Evolutionary conservation across 1,140 invertebrate genomes (phyloP).

Genomic region (Pseudomyrmex pallidus): DNA sequence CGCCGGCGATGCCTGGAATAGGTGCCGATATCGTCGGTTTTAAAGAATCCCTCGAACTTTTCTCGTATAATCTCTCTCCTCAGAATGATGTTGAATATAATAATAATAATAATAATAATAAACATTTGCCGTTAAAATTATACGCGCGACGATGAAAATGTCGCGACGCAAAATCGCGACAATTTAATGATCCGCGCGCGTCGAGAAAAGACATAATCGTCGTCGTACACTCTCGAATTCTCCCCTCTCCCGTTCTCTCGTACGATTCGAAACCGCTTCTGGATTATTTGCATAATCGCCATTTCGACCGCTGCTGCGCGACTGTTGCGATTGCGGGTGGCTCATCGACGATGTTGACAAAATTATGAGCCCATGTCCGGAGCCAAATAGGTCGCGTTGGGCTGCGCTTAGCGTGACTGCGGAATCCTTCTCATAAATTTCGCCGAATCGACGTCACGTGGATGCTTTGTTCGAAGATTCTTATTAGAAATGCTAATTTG

Average conservation of each 20-base stretch:
- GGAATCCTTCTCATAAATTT: conserved; percentile 37
- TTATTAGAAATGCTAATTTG: conserved; percentile 62
- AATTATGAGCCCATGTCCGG: conserved; percentile 51
- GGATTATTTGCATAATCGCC: conserved; percentile 48
- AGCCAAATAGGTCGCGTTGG: conserved; percentile 48
- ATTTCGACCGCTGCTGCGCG: conserved; percentile 45
- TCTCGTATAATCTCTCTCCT: too few relatives aligned
- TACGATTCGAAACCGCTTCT: conserved; percentile 32
- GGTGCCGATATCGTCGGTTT: conserved; percentile 53
- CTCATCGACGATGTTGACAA: conserved; percentile 54
- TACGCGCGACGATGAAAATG: not conserved
- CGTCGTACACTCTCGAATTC: conserved; percentile 43
- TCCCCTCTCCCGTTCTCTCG: not conserved
- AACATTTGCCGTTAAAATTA: not conserved
- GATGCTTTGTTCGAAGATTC: conserved; percentile 54
- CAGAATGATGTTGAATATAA: too few relatives aligned
- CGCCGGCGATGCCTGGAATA: conserved; percentile 24
- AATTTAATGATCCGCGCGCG: conserved; percentile 8
- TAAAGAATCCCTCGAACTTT: conserved; percentile 15
- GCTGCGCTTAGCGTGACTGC: conserved; percentile 44
- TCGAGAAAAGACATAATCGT: conserved; percentile 30
- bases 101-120: too few relatives aligned
- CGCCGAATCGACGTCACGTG: conserved; percentile 51
- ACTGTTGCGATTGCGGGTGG: conserved; percentile 25
- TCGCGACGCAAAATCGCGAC: not conserved